Percentiles rank a stretch among this genome's conserved stretches.
phyloP scores from a whole-genome alignment of 2,888 invertebrate species.

The Tetranychus truncatus region DNA sequence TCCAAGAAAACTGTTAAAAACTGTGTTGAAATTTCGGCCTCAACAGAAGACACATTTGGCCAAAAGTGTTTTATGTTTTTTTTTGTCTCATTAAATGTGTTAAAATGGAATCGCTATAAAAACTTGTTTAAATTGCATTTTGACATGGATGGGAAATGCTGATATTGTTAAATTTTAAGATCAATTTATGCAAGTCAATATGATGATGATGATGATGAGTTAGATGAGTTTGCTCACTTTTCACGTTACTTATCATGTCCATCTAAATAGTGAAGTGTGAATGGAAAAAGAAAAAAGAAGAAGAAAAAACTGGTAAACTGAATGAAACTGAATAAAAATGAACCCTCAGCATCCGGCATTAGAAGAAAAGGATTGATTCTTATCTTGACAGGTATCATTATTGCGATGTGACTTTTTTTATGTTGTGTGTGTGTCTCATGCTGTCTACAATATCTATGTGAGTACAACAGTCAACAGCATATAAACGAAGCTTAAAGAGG shows the following conservation, averaged over 20 bases:
- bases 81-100: too few species aligned
- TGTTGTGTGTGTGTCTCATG: too few species aligned
- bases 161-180: too few species aligned
- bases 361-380: not conserved
- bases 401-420: not conserved
- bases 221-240: not conserved
- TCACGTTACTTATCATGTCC: not conserved
- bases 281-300: not conserved
- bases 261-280: not conserved
- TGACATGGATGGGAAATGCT: not conserved
- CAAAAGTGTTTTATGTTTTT: too few species aligned
- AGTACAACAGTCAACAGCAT: too few species aligned
- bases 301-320: not conserved
- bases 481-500: not conserved
- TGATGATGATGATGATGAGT: conserved; percentile 7
- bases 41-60: too few species aligned
- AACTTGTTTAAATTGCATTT: not conserved
- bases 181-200: not conserved
- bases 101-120: too few species aligned
- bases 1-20: too few species aligned
- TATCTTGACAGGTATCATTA: conserved; percentile 1
- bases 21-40: too few species aligned
- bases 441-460: too few species aligned
- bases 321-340: not conserved
- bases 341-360: conserved; percentile 1